A percentile compares a stretch with the other conserved stretches of the same genome.
Evolutionary conservation across 2,113 vertebrate genomes (phyloP).

Genomic region (Osmerus eperlanus): DNA sequence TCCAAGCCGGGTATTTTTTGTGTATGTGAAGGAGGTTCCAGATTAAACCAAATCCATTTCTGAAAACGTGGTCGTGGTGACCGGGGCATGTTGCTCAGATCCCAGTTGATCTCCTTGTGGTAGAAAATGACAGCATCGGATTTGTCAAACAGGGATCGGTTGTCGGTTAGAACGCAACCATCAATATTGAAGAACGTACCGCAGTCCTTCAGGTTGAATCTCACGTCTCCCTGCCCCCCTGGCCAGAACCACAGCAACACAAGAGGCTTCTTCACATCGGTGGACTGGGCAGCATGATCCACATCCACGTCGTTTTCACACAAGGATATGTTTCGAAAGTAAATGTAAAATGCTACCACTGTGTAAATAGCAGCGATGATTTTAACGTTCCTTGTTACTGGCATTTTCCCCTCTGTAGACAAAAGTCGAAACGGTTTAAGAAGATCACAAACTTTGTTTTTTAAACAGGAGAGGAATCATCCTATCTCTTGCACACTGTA

Average conservation of each 20-base stretch:
- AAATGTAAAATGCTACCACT: no score
- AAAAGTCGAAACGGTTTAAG: no score
- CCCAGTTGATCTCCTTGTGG: slow-evolving; percentile 73
- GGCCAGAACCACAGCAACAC: slow-evolving; percentile 87
- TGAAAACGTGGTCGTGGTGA: slow-evolving; percentile 78
- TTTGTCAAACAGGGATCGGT: slow-evolving; percentile 75
- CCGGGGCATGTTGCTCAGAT: slow-evolving; percentile 75
- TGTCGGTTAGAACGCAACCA: slow-evolving; percentile 79
- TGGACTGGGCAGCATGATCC: no score
- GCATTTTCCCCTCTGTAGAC: no score
- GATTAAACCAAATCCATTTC: slow-evolving; percentile 86
- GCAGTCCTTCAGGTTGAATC: slow-evolving; percentile 77
- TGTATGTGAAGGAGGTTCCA: slow-evolving; percentile 82
- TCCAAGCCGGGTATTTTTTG: slow-evolving; percentile 73
- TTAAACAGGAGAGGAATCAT: no score
- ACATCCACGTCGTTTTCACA: no score
- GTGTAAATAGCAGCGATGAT: no score
- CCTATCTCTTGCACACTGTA: no score
- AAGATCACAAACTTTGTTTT: no score
- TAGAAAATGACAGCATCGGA: slow-evolving; percentile 78
- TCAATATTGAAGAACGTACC: slow-evolving; percentile 76
- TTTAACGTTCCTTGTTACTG: no score
- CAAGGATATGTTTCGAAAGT: no score
- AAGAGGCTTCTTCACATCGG: slow-evolving; percentile 68
- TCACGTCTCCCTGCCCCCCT: slow-evolving; percentile 62